These are phyloP conservation scores for Leptopilina drosophilae DNA, from an alignment of 2,888 invertebrate genomes.

Conservation along the genomic window DNA sequence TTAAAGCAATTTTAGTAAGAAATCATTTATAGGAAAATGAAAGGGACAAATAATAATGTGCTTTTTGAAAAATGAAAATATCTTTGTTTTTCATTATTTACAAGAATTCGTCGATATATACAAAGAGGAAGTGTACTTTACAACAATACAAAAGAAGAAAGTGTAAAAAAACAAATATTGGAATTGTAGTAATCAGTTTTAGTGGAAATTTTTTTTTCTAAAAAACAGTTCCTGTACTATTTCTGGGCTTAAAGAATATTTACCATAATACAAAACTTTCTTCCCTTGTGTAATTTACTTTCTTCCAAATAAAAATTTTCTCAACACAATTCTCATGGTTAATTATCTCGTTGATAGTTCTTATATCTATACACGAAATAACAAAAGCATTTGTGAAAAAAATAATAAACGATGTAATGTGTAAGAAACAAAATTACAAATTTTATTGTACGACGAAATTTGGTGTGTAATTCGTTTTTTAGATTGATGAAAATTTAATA, in stretches of 20 bases:
- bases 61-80: slow-evolving; percentile 29
- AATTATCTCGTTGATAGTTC: background rate
- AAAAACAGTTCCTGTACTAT: background rate
- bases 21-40: slow-evolving; percentile 31
- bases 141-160: slow-evolving; percentile 36
- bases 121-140: background rate
- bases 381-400: background rate
- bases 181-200: slow-evolving; percentile 2
- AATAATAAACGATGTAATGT: background rate
- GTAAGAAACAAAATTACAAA: background rate
- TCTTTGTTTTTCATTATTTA: slow-evolving; percentile 31
- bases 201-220: background rate
- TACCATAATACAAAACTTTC: slow-evolving; percentile 3
- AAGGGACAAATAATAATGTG: slow-evolving; percentile 38
- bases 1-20: background rate
- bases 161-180: slow-evolving; percentile 9
- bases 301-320: background rate
- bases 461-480: too few species aligned
- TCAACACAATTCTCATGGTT: background rate
- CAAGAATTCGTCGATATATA: slow-evolving; percentile 16
- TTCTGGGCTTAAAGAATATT: background rate
- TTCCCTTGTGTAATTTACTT: slow-evolving; percentile 8
- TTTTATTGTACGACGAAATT: too few species aligned
- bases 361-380: slow-evolving; percentile 5
- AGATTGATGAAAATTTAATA: too few species aligned